A percentile compares a stretch with the other conserved stretches of the same genome.
These are phyloP conservation scores for Limenitis camilla DNA, from an alignment of 2,888 invertebrate genomes.

Conservation along the genomic window DNA sequence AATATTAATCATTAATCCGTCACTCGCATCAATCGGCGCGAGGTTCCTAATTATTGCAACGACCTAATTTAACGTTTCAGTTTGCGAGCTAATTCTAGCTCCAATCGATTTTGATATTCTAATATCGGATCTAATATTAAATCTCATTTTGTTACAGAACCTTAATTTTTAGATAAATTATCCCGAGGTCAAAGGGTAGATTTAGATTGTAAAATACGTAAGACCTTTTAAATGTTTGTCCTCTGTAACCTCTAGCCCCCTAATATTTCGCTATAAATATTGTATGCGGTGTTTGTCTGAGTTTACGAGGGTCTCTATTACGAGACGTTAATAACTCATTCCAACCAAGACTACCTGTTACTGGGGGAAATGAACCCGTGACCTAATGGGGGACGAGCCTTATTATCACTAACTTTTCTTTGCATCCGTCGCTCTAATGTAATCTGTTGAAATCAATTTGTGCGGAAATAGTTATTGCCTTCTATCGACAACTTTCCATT, in stretches of 20 bases:
- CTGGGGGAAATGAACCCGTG: not conserved
- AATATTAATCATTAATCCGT: conserved; percentile 7
- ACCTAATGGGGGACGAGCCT: not conserved
- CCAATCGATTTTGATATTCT: conserved; percentile 15
- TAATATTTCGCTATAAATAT: conserved; percentile 6
- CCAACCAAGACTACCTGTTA: conserved; percentile 4
- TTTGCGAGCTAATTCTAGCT: conserved; percentile 14
- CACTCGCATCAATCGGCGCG: conserved; percentile 10
- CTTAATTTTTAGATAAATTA: not conserved
- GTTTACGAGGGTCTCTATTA: conserved; percentile 1
- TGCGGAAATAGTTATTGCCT: not conserved
- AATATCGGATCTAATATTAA: not conserved
- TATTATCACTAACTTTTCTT: not conserved
- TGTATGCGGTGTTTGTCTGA: conserved; percentile 4
- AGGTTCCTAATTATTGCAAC: conserved; percentile 10
- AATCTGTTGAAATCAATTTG: not conserved
- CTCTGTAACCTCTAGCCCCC: conserved; percentile 18
- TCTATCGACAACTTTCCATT: conserved; percentile 10
- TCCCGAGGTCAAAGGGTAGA: not conserved
- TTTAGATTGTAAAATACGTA: not conserved
- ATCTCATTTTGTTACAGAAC: not conserved
- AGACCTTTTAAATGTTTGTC: conserved; percentile 9
- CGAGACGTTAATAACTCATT: conserved; percentile 12
- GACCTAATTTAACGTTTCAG: conserved; percentile 15
- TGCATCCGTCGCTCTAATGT: not conserved